Base-by-base conservation (phyloP, 2,797 vertebrate species). In the Thalassophryne amazonica region DNA sequence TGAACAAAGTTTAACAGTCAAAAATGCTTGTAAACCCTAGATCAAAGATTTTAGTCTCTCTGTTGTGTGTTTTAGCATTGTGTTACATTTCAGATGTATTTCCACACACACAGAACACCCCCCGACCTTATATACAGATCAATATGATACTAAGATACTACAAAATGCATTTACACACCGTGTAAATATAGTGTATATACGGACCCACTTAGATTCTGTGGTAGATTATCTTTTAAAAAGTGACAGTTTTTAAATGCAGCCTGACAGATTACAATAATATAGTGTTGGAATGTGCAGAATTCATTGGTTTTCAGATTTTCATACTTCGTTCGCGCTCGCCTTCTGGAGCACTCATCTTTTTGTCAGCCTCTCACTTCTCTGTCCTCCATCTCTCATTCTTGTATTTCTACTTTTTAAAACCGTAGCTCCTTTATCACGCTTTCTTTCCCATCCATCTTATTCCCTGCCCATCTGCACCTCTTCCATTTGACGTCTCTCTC, bases 401-500 rank as follows among this genome's bases (percentile, higher is more conserved):
- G 57, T 46, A 82, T 77, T 61, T 62, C 70, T 33, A 22, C 59
- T 48, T 40, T 68, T 50, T 55, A 36, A 23, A 13, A 42, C 63
- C 72, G 62, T 43, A 56, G 66, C 77, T 83, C 84, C 76, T 83
- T 83, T 81, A 81, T 86, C 84, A 60, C 58, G 71, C 69, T 31
- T 65, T 51, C 63, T 27, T 24, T 76, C 77, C 66, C 80, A 85
- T 88, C 81, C 73, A 80, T 86, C 85, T 88, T 84, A 81, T 78
- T 86, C 83, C 40, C 21, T 13, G 51, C 62, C 50, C 55, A 59
- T 86, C 80, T 73, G 65, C 76, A 74, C 73, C 79, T 83, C 79
- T 84, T 77, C 78, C 80, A 81, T 80, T 69, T 86, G 83, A 88
- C 77, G 57, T 86, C 84, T 88, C 77, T 85, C 80, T 88, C 79